Conservation (phyloP, 2,113 vertebrate species). For the Vulpes ferrilata region DNA sequence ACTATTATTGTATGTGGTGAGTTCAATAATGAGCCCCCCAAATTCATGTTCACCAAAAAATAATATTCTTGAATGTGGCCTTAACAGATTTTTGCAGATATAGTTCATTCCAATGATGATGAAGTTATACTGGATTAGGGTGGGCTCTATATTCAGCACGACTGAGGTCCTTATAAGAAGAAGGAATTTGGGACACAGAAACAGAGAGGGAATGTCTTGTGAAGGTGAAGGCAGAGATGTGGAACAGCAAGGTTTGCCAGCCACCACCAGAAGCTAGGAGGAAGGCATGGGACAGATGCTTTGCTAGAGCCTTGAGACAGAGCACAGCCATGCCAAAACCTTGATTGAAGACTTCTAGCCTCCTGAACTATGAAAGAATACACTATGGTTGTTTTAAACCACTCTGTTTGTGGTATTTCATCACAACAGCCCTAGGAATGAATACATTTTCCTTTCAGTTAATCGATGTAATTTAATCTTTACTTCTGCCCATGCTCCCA, state of each 20-base stretch:
- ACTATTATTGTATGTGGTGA: background rate
- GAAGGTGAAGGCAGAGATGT: background rate
- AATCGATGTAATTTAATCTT: conserved; percentile 16
- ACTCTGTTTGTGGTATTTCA: background rate
- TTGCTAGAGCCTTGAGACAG: background rate
- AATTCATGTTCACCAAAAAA: background rate
- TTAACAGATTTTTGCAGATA: background rate
- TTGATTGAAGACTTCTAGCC: background rate
- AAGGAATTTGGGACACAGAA: background rate
- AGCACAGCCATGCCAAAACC: background rate
- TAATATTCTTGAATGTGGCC: background rate
- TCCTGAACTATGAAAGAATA: background rate
- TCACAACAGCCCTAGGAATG: background rate
- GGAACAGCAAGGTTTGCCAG: background rate
- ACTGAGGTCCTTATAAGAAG: background rate
- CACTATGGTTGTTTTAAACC: background rate
- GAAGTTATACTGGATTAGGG: background rate
- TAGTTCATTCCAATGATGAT: background rate
- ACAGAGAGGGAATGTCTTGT: background rate
- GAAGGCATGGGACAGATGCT: background rate
- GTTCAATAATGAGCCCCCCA: background rate
- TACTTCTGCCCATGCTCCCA: background rate
- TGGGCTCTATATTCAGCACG: background rate
- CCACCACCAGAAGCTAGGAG: background rate
- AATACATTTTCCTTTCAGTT: background rate